Evolutionary conservation across 2,797 vertebrate genomes (phyloP).

Genomic region (Babyrousa celebensis): DNA sequence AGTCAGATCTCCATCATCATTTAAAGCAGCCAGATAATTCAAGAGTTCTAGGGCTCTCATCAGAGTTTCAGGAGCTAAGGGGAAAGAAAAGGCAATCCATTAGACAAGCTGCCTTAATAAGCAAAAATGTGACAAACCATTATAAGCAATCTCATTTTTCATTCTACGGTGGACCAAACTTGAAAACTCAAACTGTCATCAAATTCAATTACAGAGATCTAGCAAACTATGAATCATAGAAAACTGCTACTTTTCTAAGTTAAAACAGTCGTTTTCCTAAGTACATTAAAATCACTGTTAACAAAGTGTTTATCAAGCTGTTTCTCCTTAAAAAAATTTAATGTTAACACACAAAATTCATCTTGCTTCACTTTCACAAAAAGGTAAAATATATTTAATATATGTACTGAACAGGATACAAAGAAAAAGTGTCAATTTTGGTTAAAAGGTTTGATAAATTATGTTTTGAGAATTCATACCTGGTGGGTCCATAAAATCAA

Average conservation of each 20-base stretch:
- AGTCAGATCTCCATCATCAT: conserved; percentile 99
- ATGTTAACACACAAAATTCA: not conserved
- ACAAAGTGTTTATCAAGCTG: conserved; percentile 23
- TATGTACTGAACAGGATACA: not conserved
- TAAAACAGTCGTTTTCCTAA: conserved; percentile 56
- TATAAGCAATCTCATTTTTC: conserved; percentile 88
- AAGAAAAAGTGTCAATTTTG: not conserved
- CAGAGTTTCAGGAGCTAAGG: conserved; percentile 97
- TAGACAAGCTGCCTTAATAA: conserved; percentile 79
- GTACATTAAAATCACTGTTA: conserved; percentile 35
- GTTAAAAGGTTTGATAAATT: conserved; percentile 24
- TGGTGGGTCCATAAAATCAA: conserved; percentile 99
- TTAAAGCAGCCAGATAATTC: conserved; percentile 99
- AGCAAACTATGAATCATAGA: conserved; percentile 64
- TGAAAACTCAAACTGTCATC: conserved; percentile 90
- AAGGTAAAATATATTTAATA: conserved; percentile 19
- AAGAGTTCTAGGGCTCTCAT: conserved; percentile 99
- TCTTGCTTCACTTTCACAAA: not conserved
- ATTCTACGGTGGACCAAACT: conserved; percentile 87
- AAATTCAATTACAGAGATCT: conserved; percentile 76
- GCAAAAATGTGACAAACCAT: conserved; percentile 76
- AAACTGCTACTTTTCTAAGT: conserved; percentile 6
- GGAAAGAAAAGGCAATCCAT: conserved; percentile 73
- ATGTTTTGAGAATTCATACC: conserved; percentile 90
- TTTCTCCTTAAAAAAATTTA: conserved; percentile 22